These are phyloP conservation scores for Penaeus indicus DNA, from an alignment of 1,140 invertebrate genomes.

Conservation along the genomic window DNA sequence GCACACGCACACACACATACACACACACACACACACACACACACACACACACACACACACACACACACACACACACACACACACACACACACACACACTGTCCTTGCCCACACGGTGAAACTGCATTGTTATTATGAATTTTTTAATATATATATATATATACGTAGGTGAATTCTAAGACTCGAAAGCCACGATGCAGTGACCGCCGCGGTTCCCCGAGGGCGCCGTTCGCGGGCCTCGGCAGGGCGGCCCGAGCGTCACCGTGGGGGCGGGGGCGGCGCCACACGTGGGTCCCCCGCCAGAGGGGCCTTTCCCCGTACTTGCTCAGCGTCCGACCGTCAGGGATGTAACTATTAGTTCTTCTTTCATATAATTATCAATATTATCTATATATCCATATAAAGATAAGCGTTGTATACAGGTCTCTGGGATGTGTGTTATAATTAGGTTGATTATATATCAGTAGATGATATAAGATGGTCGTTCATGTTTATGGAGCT, in stretches of 20 bases:
- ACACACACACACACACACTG: too few relatives aligned
- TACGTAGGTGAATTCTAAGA: too few relatives aligned
- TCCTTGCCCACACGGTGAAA: too few relatives aligned
- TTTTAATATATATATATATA: too few relatives aligned
- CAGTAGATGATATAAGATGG: slow-evolving; percentile 9
- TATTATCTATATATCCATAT: slow-evolving; percentile 41
- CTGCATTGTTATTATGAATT: too few relatives aligned
- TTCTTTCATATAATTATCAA: slow-evolving; percentile 48
- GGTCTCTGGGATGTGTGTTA: slow-evolving; percentile 29
- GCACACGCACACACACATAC: too few relatives aligned
- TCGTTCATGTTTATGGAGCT: slow-evolving; percentile 24
- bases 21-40: too few relatives aligned
- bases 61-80: too few relatives aligned
- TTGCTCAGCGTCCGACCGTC: slow-evolving; percentile 39
- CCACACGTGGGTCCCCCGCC: background rate
- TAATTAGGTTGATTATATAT: slow-evolving; percentile 27
- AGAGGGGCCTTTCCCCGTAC: slow-evolving; percentile 43
- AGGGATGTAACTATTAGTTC: slow-evolving; percentile 48
- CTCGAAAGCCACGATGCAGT: too few relatives aligned
- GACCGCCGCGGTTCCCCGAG: too few relatives aligned
- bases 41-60: too few relatives aligned
- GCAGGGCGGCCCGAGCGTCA: background rate
- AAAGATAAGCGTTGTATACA: slow-evolving; percentile 44
- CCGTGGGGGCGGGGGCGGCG: background rate
- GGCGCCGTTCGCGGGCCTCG: too few relatives aligned